Percentiles rank a stretch among this genome's conserved stretches.
These are phyloP conservation scores for Polypterus senegalus DNA, from an alignment of 2,113 vertebrate genomes.

Conservation along the genomic window DNA sequence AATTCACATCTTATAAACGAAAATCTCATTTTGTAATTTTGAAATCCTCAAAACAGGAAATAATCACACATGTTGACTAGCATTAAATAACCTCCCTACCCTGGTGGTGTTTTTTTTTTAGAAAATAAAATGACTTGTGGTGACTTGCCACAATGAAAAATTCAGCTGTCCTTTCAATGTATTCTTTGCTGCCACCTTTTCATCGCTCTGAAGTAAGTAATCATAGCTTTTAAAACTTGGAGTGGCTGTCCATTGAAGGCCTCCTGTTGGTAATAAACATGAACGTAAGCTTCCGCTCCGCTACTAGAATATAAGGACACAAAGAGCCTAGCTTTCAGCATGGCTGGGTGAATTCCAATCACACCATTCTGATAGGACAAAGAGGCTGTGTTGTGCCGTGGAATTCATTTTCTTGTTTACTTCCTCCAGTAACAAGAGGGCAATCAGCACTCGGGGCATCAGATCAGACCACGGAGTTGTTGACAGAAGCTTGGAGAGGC, in stretches of 20 bases:
- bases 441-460: conserved; percentile 67
- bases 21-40: too few relatives aligned
- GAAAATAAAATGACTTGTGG: conserved; percentile 23
- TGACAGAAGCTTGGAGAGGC: conserved; percentile 67
- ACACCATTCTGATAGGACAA: conserved; percentile 68
- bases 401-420: conserved; percentile 83
- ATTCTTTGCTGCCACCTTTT: conserved; percentile 39
- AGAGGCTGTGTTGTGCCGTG: conserved; percentile 65
- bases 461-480: conserved; percentile 60
- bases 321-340: conserved; percentile 57
- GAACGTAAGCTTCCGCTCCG: conserved; percentile 58
- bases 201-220: conserved; percentile 64
- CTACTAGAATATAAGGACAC: conserved; percentile 48
- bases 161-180: conserved; percentile 61
- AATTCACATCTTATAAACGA: too few relatives aligned
- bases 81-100: too few relatives aligned
- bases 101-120: too few relatives aligned
- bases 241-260: conserved; percentile 58
- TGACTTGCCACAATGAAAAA: conserved; percentile 57
- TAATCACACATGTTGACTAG: too few relatives aligned
- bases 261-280: conserved; percentile 49
- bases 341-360: conserved; percentile 54
- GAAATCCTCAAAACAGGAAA: too few relatives aligned
- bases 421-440: conserved; percentile 75
- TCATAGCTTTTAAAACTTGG: conserved; percentile 66